Percentiles rank a stretch among this genome's conserved stretches.
These are phyloP conservation scores for Timandra comae DNA, from an alignment of 2,888 invertebrate genomes.

Conservation along the genomic window DNA sequence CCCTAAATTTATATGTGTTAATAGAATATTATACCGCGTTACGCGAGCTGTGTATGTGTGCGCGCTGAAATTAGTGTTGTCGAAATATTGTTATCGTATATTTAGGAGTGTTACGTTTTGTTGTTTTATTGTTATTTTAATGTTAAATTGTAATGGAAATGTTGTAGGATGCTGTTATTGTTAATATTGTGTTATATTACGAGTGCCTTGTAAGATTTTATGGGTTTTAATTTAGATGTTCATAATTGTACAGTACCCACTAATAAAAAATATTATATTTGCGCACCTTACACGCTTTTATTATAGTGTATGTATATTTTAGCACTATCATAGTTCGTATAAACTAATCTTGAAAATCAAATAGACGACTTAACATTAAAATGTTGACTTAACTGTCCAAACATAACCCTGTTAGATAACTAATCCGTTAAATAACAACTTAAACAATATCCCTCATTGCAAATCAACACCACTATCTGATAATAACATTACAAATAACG, in stretches of 20 bases:
- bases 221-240: no score
- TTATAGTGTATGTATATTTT: no score
- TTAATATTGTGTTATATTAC: background rate
- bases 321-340: no score
- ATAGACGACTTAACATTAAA: no score
- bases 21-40: constrained; percentile 51
- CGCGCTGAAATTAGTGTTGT: constrained; percentile 41
- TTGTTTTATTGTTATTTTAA: constrained; percentile 31
- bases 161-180: background rate
- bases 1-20: constrained; percentile 57
- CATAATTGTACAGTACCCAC: no score
- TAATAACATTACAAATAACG: constrained; percentile 2
- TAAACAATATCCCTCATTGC: constrained; percentile 3
- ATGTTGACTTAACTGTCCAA: no score
- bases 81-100: constrained; percentile 36
- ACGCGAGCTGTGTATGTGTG: constrained; percentile 26
- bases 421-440: background rate
- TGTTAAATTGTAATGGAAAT: constrained; percentile 21
- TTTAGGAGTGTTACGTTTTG: constrained; percentile 34
- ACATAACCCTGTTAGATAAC: no score
- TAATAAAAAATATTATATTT: no score
- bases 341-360: no score
- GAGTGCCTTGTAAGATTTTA: no score
- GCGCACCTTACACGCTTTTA: no score
- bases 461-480: constrained; percentile 5